Conservation (phyloP, 2,113 vertebrate species). For the Tringa solitaria region DNA sequence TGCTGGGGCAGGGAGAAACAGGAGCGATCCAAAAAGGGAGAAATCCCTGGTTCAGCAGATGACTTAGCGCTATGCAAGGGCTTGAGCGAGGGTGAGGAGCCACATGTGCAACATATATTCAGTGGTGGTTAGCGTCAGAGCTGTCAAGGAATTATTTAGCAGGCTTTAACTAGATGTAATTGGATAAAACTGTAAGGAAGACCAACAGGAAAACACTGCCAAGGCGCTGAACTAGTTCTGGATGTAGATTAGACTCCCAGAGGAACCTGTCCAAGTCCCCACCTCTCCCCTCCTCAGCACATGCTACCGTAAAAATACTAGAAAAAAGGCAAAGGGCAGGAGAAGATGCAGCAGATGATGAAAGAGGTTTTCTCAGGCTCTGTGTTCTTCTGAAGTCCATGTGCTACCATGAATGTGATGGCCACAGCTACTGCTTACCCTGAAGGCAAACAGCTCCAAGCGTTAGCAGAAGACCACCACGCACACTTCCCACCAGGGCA, state of each 20-base stretch:
- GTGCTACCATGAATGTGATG: neutral
- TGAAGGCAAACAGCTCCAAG: neutral
- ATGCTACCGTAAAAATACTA: neutral
- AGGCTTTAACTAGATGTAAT: neutral
- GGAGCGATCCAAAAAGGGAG: neutral
- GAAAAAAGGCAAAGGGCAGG: neutral
- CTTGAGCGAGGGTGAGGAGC: neutral
- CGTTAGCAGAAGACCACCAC: neutral
- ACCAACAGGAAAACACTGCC: neutral
- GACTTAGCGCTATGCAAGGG: neutral
- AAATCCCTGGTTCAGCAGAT: neutral
- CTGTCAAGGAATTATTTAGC: neutral
- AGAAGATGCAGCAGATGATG: neutral
- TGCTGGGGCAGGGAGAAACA: neutral
- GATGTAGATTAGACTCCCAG: neutral
- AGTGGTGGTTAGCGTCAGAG: neutral
- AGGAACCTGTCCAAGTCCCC: neutral
- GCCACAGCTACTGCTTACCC: neutral
- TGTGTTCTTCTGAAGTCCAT: accelerated
- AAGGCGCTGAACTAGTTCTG: neutral
- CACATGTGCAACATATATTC: neutral
- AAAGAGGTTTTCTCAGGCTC: neutral
- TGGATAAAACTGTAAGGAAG: neutral
- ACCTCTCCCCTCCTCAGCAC: neutral
- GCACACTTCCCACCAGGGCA: neutral